Evolutionary conservation across 2,797 vertebrate species (phyloP), one percentile per base, ranked within the genome.

Genomic region (Galago senegalensis): DNA sequence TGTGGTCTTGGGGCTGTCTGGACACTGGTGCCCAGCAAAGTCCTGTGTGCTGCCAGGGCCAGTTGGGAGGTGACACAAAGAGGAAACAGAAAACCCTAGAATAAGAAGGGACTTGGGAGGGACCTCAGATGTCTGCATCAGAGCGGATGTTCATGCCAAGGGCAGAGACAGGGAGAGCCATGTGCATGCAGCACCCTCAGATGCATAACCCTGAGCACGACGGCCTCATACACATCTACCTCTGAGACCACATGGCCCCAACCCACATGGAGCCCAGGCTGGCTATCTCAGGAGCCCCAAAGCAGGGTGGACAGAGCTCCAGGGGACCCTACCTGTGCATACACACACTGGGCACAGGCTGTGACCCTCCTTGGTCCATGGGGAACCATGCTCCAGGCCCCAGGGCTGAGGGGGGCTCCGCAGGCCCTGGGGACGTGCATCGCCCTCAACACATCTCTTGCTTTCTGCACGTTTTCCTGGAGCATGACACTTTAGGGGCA

Each of bases 231-330:
- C 3, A 1, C 5, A 1, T 16, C 75, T 13, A 2, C 11, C 58
- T n/a, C 17, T 0, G 18, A 58, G 70, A 34, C 0, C 0, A 0
- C 73, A 2, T 17, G 0, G 7, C n/a, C 14, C 25, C 3, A 0
- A 63, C 40, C 72, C 20, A 5, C 53, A 21, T 34, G 0, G 4
- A 72, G n/a, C 53, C 49, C 76, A 49, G 80, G 49, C 1, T 2
- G 11, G 16, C 17, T 14, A 14, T 17, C 16, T 0, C 0, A 6
- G 2, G 63, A 27, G 29, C 63, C 29, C 27, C 6, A 67, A 65
- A 65, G 14, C 63, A 31, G 63, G 29, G 63, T 67, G 63, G 63
- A 67, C 63, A 67, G 31, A 65, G 5, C 29, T n/a, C 29, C 63
- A 7, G 7, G 16, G 29, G 63, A 65, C 3, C 31, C 63, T 4